These are phyloP conservation scores for Leptothorax acervorum DNA, from an alignment of 2,888 invertebrate species.

Conservation along the genomic window DNA sequence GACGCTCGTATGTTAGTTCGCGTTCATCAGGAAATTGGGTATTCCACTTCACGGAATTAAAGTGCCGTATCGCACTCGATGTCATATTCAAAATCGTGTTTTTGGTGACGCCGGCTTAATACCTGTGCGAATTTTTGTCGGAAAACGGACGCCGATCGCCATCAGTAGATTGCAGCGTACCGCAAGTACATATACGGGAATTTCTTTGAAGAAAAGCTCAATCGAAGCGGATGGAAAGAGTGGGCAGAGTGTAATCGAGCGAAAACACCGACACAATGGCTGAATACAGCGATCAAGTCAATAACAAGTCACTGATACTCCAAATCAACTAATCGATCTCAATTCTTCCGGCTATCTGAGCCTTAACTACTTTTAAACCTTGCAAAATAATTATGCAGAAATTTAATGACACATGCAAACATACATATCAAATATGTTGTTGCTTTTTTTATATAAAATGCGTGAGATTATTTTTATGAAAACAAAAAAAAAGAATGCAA, in stretches of 20 bases:
- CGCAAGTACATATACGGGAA: neutral
- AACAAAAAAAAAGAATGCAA: neutral
- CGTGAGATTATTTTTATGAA: neutral
- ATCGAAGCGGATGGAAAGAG: slow-evolving; percentile 16
- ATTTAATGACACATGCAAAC: neutral
- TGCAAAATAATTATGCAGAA: slow-evolving; percentile 5
- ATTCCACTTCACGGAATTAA: slow-evolving; percentile 21
- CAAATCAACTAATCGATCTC: slow-evolving; percentile 29
- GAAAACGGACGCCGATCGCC: neutral
- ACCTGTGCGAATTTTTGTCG: neutral
- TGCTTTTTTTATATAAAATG: neutral
- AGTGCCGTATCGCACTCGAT: neutral
- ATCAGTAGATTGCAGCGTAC: neutral
- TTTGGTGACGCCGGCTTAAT: slow-evolving; percentile 12
- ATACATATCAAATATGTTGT: neutral
- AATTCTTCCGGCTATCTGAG: slow-evolving; percentile 24
- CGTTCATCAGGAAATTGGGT: slow-evolving; percentile 18
- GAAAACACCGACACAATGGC: slow-evolving; percentile 29
- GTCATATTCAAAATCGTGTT: slow-evolving; percentile 36
- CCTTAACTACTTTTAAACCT: neutral
- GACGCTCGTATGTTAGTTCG: neutral
- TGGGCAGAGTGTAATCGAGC: slow-evolving; percentile 14
- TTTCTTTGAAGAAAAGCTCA: slow-evolving; percentile 33
- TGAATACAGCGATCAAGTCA: slow-evolving; percentile 20
- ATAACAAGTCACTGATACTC: slow-evolving; percentile 30